Base-by-base conservation (phyloP, 1,140 invertebrate species). In the Agraylea sexmaculata region DNA sequence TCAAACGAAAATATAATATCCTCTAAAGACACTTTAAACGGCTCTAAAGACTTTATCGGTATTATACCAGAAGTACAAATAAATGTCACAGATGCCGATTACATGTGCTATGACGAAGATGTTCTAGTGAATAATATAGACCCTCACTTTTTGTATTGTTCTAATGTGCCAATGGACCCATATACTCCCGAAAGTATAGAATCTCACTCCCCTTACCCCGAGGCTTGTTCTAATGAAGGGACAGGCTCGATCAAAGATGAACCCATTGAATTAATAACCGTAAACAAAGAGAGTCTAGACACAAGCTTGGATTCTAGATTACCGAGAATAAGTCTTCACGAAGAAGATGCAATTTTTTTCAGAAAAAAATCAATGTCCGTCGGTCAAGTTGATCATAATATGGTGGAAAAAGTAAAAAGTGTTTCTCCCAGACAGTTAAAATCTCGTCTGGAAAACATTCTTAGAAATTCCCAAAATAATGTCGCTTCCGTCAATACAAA, bases 161-260 rank as follows among this genome's bases (percentile, higher is more conserved):
- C 44, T 5, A 58, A 44, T 17, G 29, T 42, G 18, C 64, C 62
- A 17, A 57, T 75, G 52, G 79, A 81, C 56, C 80, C 80, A 1
- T 84, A 84, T 46, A 84, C 80, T 0, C 80, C 80, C 11, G 80
- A 83, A 50, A 83, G 79, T 60, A 69, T 75, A 47, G 79, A 83
- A 47, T 82, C 79, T 40, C 77, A 76, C 46, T 79, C 78, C 34
- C 79, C 80, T 7, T 72, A 73, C 46, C 66, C 71, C 15, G 64
- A 75, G 32, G 43, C 46, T 0, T 59, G 56, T 16, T 58, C 54
- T 4, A 43, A 37, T 13, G 54, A 52, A 3, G 50, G 42, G 12
- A 45, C 43, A 5, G 41, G 42, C 21, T 49, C 40, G 2, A 53
- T 59, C 41, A 49, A 56, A 13, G 43, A 46, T 32, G 51, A 53